Base-by-base conservation (phyloP, 2,113 vertebrate genomes). In the Propithecus coquereli region DNA sequence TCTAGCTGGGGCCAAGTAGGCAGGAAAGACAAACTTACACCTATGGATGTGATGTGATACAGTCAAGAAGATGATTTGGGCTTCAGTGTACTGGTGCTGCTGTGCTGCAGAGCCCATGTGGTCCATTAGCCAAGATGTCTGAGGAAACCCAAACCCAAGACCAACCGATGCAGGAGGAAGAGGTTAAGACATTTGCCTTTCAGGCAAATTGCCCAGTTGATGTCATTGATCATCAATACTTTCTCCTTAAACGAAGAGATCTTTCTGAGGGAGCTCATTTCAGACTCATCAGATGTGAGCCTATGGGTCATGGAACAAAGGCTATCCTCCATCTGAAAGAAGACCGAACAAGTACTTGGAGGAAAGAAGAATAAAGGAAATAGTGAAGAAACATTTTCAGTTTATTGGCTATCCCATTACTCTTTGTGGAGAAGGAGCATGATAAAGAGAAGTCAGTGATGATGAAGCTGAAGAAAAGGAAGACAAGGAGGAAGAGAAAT, bases 201-300 rank as follows among this genome's bases (percentile, higher is more conserved):
- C 99, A 99, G 98, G 99, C 99, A 73, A 85, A 99, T 99, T 6
- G 99, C 99, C 73, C 99, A 99, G 98, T 92, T 99, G 97, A 99
- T 99, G 99, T 99, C 99, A 3, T 13, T 99, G 95, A 99, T 99
- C 93, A 99, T 99, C 98, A 99, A 99, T 90, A 99, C 99, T 2
- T 99, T 99, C 66, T 99, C 99, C 37, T 99, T 99, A 34, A 99
- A 99, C 66, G 99, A 99, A 70, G 99, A 99, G 95, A 99, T 99
- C 25, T 99, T 99, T 0, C 95, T 99, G 76, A 97, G 99, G 50
- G 99, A 99, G 96, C 95, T 99, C 0, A 99, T 99, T 27, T 99
- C 99, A 1, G 99, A 99, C 47, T 99, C 99, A 0, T 99, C 99
- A 0, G 99, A 99, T 89, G 99, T 57, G 99, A 99, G 7, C 54